Conservation (phyloP, 2,888 invertebrate genomes). For the Macrophya alboannulata region DNA sequence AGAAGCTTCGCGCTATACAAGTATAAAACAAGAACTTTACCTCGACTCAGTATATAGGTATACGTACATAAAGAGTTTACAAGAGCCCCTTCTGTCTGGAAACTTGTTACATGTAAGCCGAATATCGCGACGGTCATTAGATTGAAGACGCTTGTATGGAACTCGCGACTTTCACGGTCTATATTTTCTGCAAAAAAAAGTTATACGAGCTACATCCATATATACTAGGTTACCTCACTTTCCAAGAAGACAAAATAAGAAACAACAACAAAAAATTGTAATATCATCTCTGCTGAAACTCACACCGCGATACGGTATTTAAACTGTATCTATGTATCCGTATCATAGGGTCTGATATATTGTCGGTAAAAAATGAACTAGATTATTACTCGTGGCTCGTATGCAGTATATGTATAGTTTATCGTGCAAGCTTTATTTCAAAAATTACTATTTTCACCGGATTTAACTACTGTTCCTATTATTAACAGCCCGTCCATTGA, state of each 20-base stretch:
- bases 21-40: slow-evolving; percentile 14
- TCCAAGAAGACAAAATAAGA: neutral
- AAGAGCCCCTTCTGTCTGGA: neutral
- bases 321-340: neutral
- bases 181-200: neutral
- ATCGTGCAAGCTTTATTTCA: neutral
- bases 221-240: neutral
- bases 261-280: neutral
- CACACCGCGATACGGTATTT: neutral
- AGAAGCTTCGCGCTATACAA: neutral
- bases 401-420: neutral
- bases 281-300: neutral
- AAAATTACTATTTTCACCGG: neutral
- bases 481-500: slow-evolving; percentile 13
- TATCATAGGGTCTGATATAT: neutral
- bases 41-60: neutral
- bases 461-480: neutral
- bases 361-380: neutral
- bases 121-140: neutral
- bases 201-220: neutral
- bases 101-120: slow-evolving; percentile 2
- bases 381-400: neutral
- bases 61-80: neutral
- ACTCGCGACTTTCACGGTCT: neutral
- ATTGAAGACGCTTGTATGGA: slow-evolving; percentile 13